A percentile compares a stretch with the other conserved stretches of the same genome.
Conservation (phyloP, 2,113 vertebrate genomes). For the Rhinolophus ferrumequinum region DNA sequence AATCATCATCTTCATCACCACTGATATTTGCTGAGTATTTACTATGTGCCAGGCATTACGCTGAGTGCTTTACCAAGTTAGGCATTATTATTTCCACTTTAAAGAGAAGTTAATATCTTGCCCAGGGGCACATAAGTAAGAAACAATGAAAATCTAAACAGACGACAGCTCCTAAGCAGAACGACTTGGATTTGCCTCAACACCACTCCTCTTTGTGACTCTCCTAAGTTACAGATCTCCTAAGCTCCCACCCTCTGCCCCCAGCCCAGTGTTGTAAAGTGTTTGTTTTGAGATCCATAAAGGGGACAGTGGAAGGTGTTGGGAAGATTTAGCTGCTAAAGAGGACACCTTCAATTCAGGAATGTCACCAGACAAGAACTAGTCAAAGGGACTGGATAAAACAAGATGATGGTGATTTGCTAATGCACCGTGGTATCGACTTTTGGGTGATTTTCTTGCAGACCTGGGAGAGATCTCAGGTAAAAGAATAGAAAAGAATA, state of each 20-base stretch:
- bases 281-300: neutral
- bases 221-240: neutral
- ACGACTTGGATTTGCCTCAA: neutral
- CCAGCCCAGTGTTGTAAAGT: neutral
- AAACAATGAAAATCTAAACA: neutral
- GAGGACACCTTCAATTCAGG: neutral
- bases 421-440: neutral
- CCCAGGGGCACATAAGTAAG: neutral
- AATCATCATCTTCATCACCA: neutral
- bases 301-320: neutral
- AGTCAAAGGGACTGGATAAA: neutral
- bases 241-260: neutral
- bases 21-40: neutral
- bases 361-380: neutral
- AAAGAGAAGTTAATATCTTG: neutral
- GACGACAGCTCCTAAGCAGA: neutral
- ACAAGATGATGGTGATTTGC: neutral
- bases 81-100: neutral
- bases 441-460: constrained; percentile 18
- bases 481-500: neutral
- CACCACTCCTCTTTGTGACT: neutral
- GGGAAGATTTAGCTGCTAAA: neutral
- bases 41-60: neutral
- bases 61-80: neutral
- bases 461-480: neutral